Conservation (phyloP, 1,140 invertebrate genomes). For the Pectinophora gossypiella region DNA sequence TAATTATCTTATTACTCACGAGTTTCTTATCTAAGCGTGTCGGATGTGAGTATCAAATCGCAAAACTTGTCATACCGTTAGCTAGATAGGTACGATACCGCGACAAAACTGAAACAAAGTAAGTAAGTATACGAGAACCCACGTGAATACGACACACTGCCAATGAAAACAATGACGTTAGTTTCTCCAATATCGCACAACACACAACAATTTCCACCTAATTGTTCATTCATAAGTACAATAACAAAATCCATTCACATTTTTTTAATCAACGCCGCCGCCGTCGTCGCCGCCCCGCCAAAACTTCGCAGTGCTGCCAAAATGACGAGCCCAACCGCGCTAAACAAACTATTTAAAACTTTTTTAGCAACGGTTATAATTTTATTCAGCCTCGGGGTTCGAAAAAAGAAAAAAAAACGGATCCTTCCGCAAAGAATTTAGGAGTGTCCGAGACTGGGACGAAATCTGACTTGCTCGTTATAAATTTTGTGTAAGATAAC, state of each 20-base stretch:
- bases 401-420: constrained; percentile 44
- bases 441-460: constrained; percentile 70
- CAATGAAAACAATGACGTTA: no score
- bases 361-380: constrained; percentile 52
- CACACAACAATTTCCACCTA: no score
- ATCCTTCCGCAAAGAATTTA: constrained; percentile 72
- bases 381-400: constrained; percentile 51
- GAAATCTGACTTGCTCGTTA: constrained; percentile 70
- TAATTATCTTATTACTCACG: no score
- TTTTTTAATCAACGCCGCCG: constrained; percentile 11
- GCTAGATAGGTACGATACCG: no score
- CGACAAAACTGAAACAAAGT: no score
- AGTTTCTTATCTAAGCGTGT: no score
- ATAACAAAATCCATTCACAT: constrained; percentile 33
- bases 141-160: no score
- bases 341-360: constrained; percentile 44
- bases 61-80: no score
- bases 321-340: constrained; percentile 32
- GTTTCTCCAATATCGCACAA: no score
- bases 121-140: no score
- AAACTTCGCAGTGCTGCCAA: constrained; percentile 41
- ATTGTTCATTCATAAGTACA: constrained; percentile 9
- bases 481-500: constrained; percentile 75
- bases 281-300: no score
- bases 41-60: no score